phyloP scores from a whole-genome alignment of 64 coral and sea anemone genomes.

The Stichodactyla mertensii region DNA sequence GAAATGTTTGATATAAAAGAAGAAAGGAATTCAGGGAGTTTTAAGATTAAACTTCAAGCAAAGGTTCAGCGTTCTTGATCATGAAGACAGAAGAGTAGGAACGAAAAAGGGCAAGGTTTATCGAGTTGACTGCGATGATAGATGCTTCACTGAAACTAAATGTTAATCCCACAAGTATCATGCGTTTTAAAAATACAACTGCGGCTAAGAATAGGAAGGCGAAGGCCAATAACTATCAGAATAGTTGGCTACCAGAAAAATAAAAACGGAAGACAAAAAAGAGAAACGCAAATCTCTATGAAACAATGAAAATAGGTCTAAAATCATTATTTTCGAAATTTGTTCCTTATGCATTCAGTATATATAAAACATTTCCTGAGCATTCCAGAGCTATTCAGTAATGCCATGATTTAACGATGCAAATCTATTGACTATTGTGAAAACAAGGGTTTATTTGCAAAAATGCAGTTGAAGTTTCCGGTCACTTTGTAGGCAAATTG shows the following conservation, averaged over 20 bases:
- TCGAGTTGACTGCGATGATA: background rate
- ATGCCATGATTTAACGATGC: background rate
- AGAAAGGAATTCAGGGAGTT: background rate
- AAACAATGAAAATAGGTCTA: background rate
- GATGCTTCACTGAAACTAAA: background rate
- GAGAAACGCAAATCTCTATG: background rate
- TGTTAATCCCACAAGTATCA: background rate
- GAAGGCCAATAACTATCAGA: background rate
- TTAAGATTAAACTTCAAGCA: background rate
- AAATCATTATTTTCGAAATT: background rate
- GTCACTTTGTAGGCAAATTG: conserved; percentile 14
- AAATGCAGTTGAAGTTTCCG: conserved; percentile 7
- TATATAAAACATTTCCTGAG: background rate
- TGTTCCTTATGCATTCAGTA: background rate
- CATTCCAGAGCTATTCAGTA: background rate
- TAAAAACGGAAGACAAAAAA: background rate
- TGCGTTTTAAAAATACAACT: background rate
- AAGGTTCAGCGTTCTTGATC: background rate
- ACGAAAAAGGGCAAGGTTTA: conserved; percentile 2
- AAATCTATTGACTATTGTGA: conserved; percentile 3
- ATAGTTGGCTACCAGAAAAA: background rate
- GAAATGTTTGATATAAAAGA: background rate
- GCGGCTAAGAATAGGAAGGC: background rate
- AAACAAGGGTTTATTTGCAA: conserved; percentile 15
- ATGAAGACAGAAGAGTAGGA: background rate